Conservation (phyloP, 2,113 vertebrate genomes). For the Nothoprocta pentlandii region DNA sequence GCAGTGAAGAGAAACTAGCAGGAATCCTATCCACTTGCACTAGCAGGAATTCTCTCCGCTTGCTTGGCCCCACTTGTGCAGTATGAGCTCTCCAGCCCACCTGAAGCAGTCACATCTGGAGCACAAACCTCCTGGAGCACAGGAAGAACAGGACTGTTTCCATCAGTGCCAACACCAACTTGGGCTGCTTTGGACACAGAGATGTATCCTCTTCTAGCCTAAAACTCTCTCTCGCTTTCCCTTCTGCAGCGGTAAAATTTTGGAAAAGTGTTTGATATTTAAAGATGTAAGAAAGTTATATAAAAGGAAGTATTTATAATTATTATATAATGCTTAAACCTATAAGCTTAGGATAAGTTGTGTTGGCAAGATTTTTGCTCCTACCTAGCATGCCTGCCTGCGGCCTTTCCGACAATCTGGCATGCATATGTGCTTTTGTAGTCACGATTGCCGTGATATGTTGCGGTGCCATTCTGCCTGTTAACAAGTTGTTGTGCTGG, state of each 20-base stretch:
- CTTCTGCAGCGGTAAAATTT: not conserved
- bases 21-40: not conserved
- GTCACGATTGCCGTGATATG: not conserved
- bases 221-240: not conserved
- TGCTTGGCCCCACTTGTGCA: not conserved
- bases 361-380: not conserved
- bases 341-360: not conserved
- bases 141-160: not conserved
- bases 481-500: not conserved
- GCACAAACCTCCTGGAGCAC: not conserved
- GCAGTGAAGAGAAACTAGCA: not conserved
- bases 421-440: not conserved
- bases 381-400: not conserved
- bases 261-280: not conserved
- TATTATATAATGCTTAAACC: not conserved
- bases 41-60: not conserved
- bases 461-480: conserved; percentile 1
- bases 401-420: not conserved
- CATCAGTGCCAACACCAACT: not conserved
- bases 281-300: not conserved
- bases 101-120: not conserved
- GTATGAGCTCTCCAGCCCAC: not conserved
- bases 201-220: not conserved
- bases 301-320: not conserved
- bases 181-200: not conserved